Conservation (phyloP, 1,140 invertebrate genomes). For the Scaptomyza graminum region DNA sequence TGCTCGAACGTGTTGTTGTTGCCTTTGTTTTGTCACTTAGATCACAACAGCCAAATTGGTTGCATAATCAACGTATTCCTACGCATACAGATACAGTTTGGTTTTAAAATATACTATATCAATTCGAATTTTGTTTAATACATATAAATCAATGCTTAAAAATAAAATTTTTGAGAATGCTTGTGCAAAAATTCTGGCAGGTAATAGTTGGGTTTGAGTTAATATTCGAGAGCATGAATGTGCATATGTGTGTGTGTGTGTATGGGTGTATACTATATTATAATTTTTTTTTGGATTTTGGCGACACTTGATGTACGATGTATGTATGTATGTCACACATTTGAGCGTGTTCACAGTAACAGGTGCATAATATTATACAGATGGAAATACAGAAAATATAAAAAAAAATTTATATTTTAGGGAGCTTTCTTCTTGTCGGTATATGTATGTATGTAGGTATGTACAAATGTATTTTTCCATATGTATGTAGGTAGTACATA, state of each 20-base stretch:
- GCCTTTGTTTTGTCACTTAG: constrained; percentile 10
- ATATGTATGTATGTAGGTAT: constrained; percentile 5
- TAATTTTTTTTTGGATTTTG: neutral
- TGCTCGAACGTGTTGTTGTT: constrained; percentile 1
- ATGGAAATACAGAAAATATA: neutral
- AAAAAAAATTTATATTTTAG: neutral
- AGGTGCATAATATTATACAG: neutral
- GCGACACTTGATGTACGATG: neutral
- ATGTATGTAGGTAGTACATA: constrained; percentile 12
- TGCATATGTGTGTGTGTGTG: neutral
- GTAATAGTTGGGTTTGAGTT: constrained; percentile 2
- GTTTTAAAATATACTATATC: neutral
- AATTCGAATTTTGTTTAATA: constrained; percentile 2
- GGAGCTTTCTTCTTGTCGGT: neutral
- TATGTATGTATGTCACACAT: neutral
- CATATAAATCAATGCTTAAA: constrained; percentile 3
- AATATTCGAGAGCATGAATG: neutral
- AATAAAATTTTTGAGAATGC: constrained; percentile 3
- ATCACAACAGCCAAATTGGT: constrained; percentile 5
- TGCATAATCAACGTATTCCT: constrained; percentile 15
- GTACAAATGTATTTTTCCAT: constrained; percentile 12
- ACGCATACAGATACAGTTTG: neutral
- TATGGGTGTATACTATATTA: neutral
- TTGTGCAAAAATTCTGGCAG: constrained; percentile 1
- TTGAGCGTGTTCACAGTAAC: constrained; percentile 6